These are phyloP conservation scores for Sturmia bella DNA, from an alignment of 2,888 invertebrate species.

Conservation along the genomic window DNA sequence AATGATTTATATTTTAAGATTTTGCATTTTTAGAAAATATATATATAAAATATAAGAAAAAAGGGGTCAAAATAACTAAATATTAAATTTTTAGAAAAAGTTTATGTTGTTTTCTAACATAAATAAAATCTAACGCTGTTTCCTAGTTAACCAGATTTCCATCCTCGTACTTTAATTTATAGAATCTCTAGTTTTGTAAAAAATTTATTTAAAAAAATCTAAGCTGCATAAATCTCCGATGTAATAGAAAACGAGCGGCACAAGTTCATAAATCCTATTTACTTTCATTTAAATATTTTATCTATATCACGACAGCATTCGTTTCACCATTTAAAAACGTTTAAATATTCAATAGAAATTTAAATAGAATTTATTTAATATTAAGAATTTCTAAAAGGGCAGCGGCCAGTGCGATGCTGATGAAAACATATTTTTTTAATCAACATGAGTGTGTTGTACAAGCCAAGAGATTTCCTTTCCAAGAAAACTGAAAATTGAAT, in stretches of 20 bases:
- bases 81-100: too few species aligned
- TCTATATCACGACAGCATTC: constrained; percentile 24
- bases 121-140: too few species aligned
- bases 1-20: too few species aligned
- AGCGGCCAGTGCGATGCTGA: constrained; percentile 3
- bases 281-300: not conserved
- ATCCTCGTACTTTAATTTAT: constrained; percentile 1
- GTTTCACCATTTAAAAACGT: constrained; percentile 28
- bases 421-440: constrained; percentile 38
- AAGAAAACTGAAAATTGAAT: constrained; percentile 15
- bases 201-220: constrained; percentile 46
- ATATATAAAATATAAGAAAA: too few species aligned
- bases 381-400: constrained; percentile 36
- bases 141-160: too few species aligned
- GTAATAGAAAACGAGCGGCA: constrained; percentile 58
- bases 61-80: too few species aligned
- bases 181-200: not conserved
- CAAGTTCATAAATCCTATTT: constrained; percentile 47
- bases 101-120: too few species aligned
- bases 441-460: constrained; percentile 12
- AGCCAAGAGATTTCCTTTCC: not conserved
- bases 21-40: too few species aligned
- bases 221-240: constrained; percentile 71
- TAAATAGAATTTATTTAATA: constrained; percentile 57
- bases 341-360: constrained; percentile 64